Conservation (phyloP, 2,113 vertebrate genomes). For the Hypanus sabinus region DNA sequence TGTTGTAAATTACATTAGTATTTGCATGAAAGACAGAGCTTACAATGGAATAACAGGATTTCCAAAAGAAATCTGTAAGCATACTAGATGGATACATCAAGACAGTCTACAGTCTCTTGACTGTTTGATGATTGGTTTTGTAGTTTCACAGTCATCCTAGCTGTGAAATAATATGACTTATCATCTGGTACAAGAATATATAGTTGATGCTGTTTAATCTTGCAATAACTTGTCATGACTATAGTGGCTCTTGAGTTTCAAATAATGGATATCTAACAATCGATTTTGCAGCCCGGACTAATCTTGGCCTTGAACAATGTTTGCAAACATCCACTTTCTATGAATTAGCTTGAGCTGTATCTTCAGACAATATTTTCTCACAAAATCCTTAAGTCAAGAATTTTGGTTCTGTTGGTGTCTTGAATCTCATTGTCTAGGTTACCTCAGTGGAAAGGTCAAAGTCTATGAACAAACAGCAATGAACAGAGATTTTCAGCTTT, state of each 20-base stretch:
- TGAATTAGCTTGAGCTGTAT: not conserved
- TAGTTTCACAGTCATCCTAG: not conserved
- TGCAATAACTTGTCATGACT: not conserved
- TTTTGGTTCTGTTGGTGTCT: not conserved
- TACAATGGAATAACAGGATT: not conserved
- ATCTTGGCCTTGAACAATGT: not conserved
- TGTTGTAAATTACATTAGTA: not conserved
- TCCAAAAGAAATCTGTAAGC: not conserved
- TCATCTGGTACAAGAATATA: not conserved
- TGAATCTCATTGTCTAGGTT: not conserved
- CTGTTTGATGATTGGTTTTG: not conserved
- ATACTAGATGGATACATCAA: not conserved
- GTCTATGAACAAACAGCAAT: not conserved
- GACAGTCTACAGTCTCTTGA: not conserved
- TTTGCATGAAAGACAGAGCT: not conserved
- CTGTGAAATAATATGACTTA: not conserved
- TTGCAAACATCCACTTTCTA: not conserved
- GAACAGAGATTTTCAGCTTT: not conserved
- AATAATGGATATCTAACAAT: not conserved
- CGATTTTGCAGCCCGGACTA: not conserved
- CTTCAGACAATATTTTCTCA: not conserved
- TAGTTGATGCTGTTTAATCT: not conserved
- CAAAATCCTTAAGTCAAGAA: not conserved
- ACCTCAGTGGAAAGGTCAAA: not conserved
- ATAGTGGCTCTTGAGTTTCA: not conserved